A percentile compares a stretch with the other conserved stretches of the same genome.
Conservation (phyloP, 1,140 invertebrate genomes). For the Drosophila busckii region DNA sequence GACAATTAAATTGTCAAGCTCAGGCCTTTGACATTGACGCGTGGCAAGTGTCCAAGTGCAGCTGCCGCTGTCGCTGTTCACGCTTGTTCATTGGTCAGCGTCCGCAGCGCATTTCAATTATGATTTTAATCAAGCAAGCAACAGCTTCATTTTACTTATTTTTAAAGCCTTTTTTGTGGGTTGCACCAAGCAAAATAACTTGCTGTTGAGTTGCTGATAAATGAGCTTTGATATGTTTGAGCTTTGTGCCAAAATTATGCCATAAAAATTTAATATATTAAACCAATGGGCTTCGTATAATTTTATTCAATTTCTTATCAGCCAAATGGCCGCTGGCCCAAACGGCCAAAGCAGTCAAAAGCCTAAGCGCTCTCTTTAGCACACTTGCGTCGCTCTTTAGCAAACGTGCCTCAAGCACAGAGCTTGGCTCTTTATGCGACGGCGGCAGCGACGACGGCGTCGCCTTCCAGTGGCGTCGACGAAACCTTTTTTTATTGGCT, state of each 20-base stretch:
- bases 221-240: slow-evolving; percentile 56
- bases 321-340: slow-evolving; percentile 45
- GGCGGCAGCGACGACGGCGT: not conserved
- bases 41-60: slow-evolving; percentile 59
- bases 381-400: slow-evolving; percentile 29
- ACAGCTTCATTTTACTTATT: slow-evolving; percentile 23
- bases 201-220: slow-evolving; percentile 43
- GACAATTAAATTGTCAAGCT: slow-evolving; percentile 74
- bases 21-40: slow-evolving; percentile 61
- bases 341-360: slow-evolving; percentile 25
- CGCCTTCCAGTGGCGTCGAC: slow-evolving; percentile 51
- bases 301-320: slow-evolving; percentile 76
- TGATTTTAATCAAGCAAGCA: slow-evolving; percentile 56
- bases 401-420: not conserved
- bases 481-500: slow-evolving; percentile 72
- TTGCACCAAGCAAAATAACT: slow-evolving; percentile 19
- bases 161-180: slow-evolving; percentile 9
- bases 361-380: slow-evolving; percentile 32
- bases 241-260: slow-evolving; percentile 42
- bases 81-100: not conserved
- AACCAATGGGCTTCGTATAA: slow-evolving; percentile 67
- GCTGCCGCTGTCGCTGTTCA: slow-evolving; percentile 2
- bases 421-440: not conserved
- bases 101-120: slow-evolving; percentile 55
- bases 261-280: slow-evolving; percentile 43